phyloP scores from a whole-genome alignment of 1,140 invertebrate species.

The Mizuhopecten yessoensis region DNA sequence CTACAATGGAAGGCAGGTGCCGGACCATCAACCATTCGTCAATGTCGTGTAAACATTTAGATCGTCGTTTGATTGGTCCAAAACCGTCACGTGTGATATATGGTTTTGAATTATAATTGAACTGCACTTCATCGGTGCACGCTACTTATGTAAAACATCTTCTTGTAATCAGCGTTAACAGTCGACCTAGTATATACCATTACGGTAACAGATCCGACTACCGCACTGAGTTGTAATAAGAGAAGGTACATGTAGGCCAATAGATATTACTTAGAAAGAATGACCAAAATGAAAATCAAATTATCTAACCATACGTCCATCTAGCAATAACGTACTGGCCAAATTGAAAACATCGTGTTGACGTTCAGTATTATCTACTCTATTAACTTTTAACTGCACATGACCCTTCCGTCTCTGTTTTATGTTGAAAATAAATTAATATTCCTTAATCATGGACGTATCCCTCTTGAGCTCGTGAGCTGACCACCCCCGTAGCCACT shows the following conservation, averaged over 20 bases:
- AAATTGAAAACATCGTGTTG: too few species aligned
- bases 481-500: neutral
- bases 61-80: neutral
- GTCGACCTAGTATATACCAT: too few species aligned
- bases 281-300: too few species aligned
- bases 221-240: too few species aligned
- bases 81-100: neutral
- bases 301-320: too few species aligned
- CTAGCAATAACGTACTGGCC: too few species aligned
- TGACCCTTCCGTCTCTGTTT: neutral
- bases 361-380: too few species aligned
- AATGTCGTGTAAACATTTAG: neutral
- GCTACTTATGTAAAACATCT: neutral
- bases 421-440: neutral
- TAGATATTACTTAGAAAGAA: too few species aligned
- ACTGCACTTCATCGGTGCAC: neutral
- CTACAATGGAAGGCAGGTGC: neutral
- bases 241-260: too few species aligned
- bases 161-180: neutral
- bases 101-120: neutral
- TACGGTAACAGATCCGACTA: too few species aligned
- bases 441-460: too few species aligned
- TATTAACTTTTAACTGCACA: too few species aligned
- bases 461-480: neutral
- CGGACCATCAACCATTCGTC: slow-evolving; percentile 14